Conservation (phyloP, 1,140 invertebrate species). For the Cyphomyrmex costatus region DNA sequence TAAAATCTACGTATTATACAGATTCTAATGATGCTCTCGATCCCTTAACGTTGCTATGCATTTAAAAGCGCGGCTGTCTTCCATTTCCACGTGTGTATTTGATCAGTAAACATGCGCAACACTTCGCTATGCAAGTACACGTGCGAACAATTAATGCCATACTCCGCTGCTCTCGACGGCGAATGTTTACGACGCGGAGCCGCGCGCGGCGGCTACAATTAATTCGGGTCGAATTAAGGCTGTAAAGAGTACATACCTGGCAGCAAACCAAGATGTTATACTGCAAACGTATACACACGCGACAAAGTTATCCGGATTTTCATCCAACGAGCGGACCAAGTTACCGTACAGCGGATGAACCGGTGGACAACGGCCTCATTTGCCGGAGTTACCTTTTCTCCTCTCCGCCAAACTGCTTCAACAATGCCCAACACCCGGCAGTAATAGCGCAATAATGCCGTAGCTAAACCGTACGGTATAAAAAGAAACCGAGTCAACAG, state of each 20-base stretch:
- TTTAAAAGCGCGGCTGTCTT: not conserved
- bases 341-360: not conserved
- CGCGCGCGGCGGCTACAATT: conserved; percentile 41
- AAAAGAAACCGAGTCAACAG: conserved; percentile 71
- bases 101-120: not conserved
- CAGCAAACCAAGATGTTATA: conserved; percentile 65
- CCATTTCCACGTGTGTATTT: not conserved
- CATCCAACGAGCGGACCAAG: conserved; percentile 42
- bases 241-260: conserved; percentile 56
- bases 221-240: conserved; percentile 59
- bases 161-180: not conserved
- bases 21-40: too few species aligned
- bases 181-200: conserved; percentile 58
- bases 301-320: conserved; percentile 66
- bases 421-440: conserved; percentile 49
- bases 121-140: not conserved
- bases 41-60: not conserved
- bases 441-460: conserved; percentile 71
- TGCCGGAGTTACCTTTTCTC: conserved; percentile 30
- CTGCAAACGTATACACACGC: conserved; percentile 36
- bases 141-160: conserved; percentile 26
- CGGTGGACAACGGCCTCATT: conserved; percentile 37
- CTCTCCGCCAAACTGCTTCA: conserved; percentile 38
- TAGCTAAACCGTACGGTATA: conserved; percentile 71
- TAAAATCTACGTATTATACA: not conserved